Conservation (phyloP, 1,140 invertebrate species). For the Hylaeus anthracinus region DNA sequence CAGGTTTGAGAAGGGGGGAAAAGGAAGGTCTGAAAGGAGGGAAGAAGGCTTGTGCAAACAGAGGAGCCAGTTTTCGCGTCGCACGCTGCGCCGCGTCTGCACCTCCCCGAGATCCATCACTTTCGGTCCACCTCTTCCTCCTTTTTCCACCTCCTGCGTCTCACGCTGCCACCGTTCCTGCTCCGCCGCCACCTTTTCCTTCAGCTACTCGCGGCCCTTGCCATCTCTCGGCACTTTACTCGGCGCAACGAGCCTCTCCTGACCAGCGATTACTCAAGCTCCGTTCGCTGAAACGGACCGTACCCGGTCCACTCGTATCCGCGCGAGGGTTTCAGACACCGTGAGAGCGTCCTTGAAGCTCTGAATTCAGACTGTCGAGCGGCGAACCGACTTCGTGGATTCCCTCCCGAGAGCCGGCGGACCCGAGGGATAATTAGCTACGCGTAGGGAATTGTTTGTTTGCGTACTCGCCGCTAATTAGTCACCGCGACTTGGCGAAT, state of each 20-base stretch:
- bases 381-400: slow-evolving; percentile 10
- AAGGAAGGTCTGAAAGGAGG: slow-evolving; percentile 60
- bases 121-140: slow-evolving; percentile 52
- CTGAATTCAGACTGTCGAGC: slow-evolving; percentile 22
- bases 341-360: slow-evolving; percentile 59
- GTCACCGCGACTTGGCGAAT: slow-evolving; percentile 8
- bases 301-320: slow-evolving; percentile 22
- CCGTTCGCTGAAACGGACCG: slow-evolving; percentile 37
- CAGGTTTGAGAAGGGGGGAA: slow-evolving; percentile 49
- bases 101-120: slow-evolving; percentile 69
- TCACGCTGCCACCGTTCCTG: slow-evolving; percentile 28
- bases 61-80: slow-evolving; percentile 70
- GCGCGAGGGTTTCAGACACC: slow-evolving; percentile 49
- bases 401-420: neutral
- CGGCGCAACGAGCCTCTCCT: slow-evolving; percentile 51
- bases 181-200: slow-evolving; percentile 53
- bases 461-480: slow-evolving; percentile 29
- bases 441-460: slow-evolving; percentile 35
- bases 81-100: slow-evolving; percentile 63
- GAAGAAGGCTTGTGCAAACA: slow-evolving; percentile 69
- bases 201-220: slow-evolving; percentile 38
- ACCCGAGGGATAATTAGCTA: slow-evolving; percentile 31
- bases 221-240: slow-evolving; percentile 45
- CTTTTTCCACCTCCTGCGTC: slow-evolving; percentile 43
- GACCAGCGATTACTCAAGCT: slow-evolving; percentile 59